Evolutionary conservation across 1,140 invertebrate genomes (phyloP).

Genomic region (Leptinotarsa lineolata): DNA sequence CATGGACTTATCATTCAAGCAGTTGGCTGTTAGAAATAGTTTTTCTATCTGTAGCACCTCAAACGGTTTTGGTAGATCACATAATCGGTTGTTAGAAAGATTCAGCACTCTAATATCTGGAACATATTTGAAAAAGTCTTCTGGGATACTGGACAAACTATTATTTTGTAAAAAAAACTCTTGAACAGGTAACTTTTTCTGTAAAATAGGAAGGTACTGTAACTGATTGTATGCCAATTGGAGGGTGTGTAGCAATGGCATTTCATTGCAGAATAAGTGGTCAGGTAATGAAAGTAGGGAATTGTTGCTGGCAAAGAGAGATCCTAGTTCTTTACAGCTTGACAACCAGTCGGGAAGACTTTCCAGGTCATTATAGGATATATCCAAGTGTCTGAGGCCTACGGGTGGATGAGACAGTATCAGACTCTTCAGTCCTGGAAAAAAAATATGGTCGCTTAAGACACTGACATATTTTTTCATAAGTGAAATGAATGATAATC

Average conservation of each 20-base stretch:
- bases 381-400: slow-evolving; percentile 73
- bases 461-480: too few species aligned
- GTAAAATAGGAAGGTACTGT: slow-evolving; percentile 70
- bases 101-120: slow-evolving; percentile 74
- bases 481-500: too few species aligned
- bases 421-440: slow-evolving; percentile 70
- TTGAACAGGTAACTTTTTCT: slow-evolving; percentile 69
- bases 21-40: slow-evolving; percentile 77
- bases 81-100: slow-evolving; percentile 76
- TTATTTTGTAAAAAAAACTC: slow-evolving; percentile 79
- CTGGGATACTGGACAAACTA: slow-evolving; percentile 70
- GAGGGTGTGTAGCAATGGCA: slow-evolving; percentile 69
- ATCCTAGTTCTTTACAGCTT: slow-evolving; percentile 72
- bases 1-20: slow-evolving; percentile 72
- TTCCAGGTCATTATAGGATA: slow-evolving; percentile 77
- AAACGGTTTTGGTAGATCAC: slow-evolving; percentile 67
- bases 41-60: slow-evolving; percentile 67
- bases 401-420: slow-evolving; percentile 67
- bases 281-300: slow-evolving; percentile 70
- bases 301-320: slow-evolving; percentile 77
- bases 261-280: slow-evolving; percentile 73
- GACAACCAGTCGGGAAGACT: slow-evolving; percentile 77
- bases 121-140: slow-evolving; percentile 75
- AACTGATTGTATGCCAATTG: slow-evolving; percentile 78
- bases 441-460: slow-evolving; percentile 29